phyloP scores from a whole-genome alignment of 2,888 invertebrate species.

The Eledona agricola region DNA sequence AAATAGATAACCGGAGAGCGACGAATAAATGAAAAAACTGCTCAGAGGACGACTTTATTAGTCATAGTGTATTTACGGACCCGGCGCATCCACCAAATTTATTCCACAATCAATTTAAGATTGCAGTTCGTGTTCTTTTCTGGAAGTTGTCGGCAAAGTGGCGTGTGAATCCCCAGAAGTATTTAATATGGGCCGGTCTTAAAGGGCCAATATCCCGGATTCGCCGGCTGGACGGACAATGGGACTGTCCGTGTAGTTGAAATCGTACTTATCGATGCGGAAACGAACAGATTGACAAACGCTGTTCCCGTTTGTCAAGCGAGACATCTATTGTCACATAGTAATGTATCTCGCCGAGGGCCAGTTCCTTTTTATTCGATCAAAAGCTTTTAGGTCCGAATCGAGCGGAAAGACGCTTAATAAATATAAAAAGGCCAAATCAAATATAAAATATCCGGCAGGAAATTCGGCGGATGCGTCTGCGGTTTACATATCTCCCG shows the following conservation, averaged over 20 bases:
- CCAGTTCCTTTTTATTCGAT: constrained; percentile 40
- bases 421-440: constrained; percentile 36
- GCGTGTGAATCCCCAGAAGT: constrained; percentile 4
- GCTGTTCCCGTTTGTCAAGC: constrained; percentile 58
- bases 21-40: no score
- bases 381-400: constrained; percentile 42
- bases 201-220: constrained; percentile 36
- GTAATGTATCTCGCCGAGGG: constrained; percentile 49
- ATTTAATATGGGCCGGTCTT: constrained; percentile 32
- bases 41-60: no score
- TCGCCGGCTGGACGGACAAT: constrained; percentile 34
- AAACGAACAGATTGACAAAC: constrained; percentile 61
- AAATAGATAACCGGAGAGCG: no score
- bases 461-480: constrained; percentile 50
- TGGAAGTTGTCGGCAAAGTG: constrained; percentile 4
- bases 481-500: constrained; percentile 52
- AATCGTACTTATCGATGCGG: constrained; percentile 58
- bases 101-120: no score
- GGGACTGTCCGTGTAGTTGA: constrained; percentile 42
- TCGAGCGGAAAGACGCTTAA: constrained; percentile 48
- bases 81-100: no score
- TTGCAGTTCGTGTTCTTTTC: not conserved
- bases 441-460: constrained; percentile 55
- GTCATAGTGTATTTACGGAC: no score
- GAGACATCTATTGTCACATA: constrained; percentile 56